Conservation (phyloP, 1,140 invertebrate genomes). For the Brachionus plicatilis region DNA sequence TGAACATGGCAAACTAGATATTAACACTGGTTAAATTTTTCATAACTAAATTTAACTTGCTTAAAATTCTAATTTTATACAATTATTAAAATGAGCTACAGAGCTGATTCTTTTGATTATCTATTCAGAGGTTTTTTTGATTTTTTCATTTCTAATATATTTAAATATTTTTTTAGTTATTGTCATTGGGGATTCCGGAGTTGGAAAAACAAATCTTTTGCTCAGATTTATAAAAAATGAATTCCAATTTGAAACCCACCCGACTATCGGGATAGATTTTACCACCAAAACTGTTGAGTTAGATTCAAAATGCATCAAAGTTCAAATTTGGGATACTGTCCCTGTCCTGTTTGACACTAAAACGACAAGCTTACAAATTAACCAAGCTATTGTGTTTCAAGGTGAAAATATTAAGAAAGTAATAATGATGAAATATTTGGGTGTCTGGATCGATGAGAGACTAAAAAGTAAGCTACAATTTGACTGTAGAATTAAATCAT, state of each 20-base stretch:
- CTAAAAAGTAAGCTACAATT: no score
- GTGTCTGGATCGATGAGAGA: no score
- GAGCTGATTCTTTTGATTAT: background rate
- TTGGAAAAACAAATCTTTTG: constrained; percentile 97
- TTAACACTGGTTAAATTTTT: background rate
- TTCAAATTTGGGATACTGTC: constrained; percentile 78
- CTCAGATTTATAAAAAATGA: constrained; percentile 99
- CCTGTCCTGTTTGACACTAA: no score
- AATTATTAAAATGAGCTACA: background rate
- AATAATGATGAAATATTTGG: no score
- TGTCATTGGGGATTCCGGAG: constrained; percentile 97
- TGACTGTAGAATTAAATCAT: no score
- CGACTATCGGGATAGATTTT: constrained; percentile 99
- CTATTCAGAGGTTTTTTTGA: background rate
- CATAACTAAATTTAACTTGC: background rate
- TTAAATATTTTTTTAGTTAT: constrained; percentile 69
- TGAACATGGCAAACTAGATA: background rate
- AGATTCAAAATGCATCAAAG: constrained; percentile 64
- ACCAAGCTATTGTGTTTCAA: no score
- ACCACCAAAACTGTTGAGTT: constrained; percentile 67
- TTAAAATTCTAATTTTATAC: background rate
- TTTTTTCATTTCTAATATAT: background rate
- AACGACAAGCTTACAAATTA: no score
- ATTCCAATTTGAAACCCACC: constrained; percentile 99
- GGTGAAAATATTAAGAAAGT: no score